These are phyloP conservation scores for Phrixothrix hirtus DNA, from an alignment of 2,888 invertebrate species.

Conservation along the genomic window DNA sequence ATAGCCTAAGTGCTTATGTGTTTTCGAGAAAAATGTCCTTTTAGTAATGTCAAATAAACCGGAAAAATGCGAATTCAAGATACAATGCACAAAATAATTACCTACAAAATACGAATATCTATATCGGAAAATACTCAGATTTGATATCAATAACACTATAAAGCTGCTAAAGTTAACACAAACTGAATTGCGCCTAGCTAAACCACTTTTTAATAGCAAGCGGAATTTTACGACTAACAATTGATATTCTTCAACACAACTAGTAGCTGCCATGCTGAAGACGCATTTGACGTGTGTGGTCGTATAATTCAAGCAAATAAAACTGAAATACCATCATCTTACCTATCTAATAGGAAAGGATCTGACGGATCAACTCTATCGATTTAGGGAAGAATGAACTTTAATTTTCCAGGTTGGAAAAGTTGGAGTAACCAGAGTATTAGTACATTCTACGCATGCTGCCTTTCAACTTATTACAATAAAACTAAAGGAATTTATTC, in stretches of 20 bases:
- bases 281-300: slow-evolving; percentile 9
- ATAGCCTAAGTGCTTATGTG: slow-evolving; percentile 1
- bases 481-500: no score
- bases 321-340: slow-evolving; percentile 7
- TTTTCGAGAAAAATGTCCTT: no score
- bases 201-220: slow-evolving; percentile 14
- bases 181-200: slow-evolving; percentile 18
- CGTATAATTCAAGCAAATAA: slow-evolving; percentile 18
- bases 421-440: slow-evolving; percentile 24
- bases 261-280: slow-evolving; percentile 13
- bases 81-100: neutral
- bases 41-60: no score
- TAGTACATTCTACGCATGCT: no score
- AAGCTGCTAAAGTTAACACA: slow-evolving; percentile 10
- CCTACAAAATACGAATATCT: neutral
- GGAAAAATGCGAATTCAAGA: neutral
- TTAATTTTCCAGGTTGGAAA: slow-evolving; percentile 36
- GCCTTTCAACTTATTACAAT: no score
- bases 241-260: no score
- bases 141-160: slow-evolving; percentile 4
- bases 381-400: slow-evolving; percentile 32
- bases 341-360: slow-evolving; percentile 7
- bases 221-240: slow-evolving; percentile 26
- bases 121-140: neutral
- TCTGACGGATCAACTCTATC: slow-evolving; percentile 27